Base-by-base conservation (phyloP, 2,888 invertebrate species). In the Girardia tigrina region DNA sequence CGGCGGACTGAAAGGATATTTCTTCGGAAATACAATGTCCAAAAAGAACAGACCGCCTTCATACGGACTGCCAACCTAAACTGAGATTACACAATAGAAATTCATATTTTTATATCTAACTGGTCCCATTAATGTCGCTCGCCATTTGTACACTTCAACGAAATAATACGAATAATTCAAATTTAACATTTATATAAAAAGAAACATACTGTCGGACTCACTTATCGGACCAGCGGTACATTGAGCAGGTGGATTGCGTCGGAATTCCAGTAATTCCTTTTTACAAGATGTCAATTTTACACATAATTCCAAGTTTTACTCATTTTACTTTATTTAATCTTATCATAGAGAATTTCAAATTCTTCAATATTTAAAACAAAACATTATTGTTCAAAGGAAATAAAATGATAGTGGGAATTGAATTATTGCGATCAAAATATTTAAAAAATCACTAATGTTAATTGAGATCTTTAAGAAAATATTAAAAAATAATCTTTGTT, bases 211-310 rank as follows among this genome's bases (percentile, higher is more conserved):
- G 28, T 71, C n/a, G 28, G 36, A 36, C 16, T 73, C 69, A n/a
- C 8, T 29, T 20, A 73, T 26, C 20, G 73, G 73, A 23, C 73
- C 73, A 14, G 71, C 73, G 36, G 73, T 27, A 71, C 73, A 73
- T 36, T 70, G 73, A 14, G 8, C n/a, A 6, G 73, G 73, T 16
- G 73, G 73, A 71, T 73, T 29, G n/a, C 2, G 20, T 8, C 69
- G 20, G 8, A 73, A 36, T 26, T 70, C 69, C 20, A n/a, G 16
- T 12, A 73, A 23, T 26, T 73, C 73, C 70, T 73, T 70, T n/a
- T 8, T 8, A n/a, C n/a, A 29, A 12, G 28, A 29, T 72, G 20
- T 70, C 70, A 70, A 70, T 6, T 20, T 26, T 26, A 70, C 26
- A n/a, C n/a, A n/a, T n/a, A n/a, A n/a, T n/a, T n/a, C n/a, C n/a